phyloP scores from a whole-genome alignment of 92 coral and sea anemone species.

The Epizoanthus stellaris region DNA sequence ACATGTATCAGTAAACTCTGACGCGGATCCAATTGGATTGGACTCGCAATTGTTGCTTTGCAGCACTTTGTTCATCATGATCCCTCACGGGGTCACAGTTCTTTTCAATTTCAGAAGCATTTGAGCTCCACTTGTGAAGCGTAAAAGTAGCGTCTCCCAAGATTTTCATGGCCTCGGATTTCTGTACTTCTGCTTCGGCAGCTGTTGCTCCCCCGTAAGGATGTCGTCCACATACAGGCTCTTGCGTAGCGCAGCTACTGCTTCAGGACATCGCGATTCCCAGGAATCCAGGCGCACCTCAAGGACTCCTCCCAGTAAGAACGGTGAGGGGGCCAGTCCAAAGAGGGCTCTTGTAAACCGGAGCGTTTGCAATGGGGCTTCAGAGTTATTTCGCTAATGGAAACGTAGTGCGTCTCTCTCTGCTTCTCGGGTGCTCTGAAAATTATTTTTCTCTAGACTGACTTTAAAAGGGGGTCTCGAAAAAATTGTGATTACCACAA shows the following conservation, averaged over 20 bases:
- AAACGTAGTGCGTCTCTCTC: slow-evolving; percentile 58
- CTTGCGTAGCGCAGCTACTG: slow-evolving; percentile 38
- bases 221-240: slow-evolving; percentile 70
- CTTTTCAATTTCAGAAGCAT: slow-evolving; percentile 47
- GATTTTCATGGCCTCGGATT: slow-evolving; percentile 42
- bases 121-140: slow-evolving; percentile 61
- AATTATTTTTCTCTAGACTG: too few relatives aligned
- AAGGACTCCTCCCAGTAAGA: slow-evolving; percentile 59
- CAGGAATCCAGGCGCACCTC: slow-evolving; percentile 52
- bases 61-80: slow-evolving; percentile 27
- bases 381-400: slow-evolving; percentile 29
- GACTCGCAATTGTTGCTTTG: slow-evolving; percentile 40
- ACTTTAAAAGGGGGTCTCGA: too few relatives aligned
- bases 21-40: too few relatives aligned
- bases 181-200: slow-evolving; percentile 58
- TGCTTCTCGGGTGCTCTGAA: slow-evolving; percentile 51
- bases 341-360: slow-evolving; percentile 40
- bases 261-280: slow-evolving; percentile 51
- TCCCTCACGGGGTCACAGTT: slow-evolving; percentile 24
- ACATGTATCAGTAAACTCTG: too few relatives aligned
- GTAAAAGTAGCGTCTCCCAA: slow-evolving; percentile 53
- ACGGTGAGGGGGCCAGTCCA: slow-evolving; percentile 52
- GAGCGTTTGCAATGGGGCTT: neutral
- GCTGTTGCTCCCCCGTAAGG: slow-evolving; percentile 50
- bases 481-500: too few relatives aligned